Conservation (phyloP, 2,797 vertebrate species). For the Siniperca obscura region DNA sequence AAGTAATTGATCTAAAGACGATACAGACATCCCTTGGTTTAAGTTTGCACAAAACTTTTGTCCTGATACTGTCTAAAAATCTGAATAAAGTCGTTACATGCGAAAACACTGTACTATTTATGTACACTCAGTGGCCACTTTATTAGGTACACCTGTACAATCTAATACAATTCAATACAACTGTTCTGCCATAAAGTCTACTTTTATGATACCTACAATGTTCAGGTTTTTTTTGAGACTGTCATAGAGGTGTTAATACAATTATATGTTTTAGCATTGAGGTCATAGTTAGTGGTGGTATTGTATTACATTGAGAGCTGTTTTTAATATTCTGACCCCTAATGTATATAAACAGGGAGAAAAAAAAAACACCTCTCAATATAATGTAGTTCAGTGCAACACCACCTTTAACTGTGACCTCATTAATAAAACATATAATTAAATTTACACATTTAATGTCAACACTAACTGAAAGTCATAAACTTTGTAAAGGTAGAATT, state of each 20-base stretch:
- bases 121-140: not conserved
- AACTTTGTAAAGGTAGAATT: not conserved
- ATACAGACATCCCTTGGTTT: not conserved
- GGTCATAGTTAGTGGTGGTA: not conserved
- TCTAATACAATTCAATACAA: not conserved
- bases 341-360: not conserved
- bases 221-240: not conserved
- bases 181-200: not conserved
- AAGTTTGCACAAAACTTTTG: not conserved
- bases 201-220: not conserved
- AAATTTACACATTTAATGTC: not conserved
- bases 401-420: too few relatives aligned
- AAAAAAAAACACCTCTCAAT: not conserved
- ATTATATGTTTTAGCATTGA: not conserved
- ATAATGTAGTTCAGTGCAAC: not conserved
- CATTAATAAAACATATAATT: not conserved
- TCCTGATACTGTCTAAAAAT: not conserved
- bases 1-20: not conserved
- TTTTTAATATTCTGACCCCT: not conserved
- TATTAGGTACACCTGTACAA: slow-evolving; percentile 4
- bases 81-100: not conserved
- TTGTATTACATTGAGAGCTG: not conserved
- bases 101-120: not conserved
- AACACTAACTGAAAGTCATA: not conserved
- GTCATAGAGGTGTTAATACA: not conserved